Conservation (phyloP, 1,140 invertebrate genomes). For the Vollenhovia emeryi region DNA sequence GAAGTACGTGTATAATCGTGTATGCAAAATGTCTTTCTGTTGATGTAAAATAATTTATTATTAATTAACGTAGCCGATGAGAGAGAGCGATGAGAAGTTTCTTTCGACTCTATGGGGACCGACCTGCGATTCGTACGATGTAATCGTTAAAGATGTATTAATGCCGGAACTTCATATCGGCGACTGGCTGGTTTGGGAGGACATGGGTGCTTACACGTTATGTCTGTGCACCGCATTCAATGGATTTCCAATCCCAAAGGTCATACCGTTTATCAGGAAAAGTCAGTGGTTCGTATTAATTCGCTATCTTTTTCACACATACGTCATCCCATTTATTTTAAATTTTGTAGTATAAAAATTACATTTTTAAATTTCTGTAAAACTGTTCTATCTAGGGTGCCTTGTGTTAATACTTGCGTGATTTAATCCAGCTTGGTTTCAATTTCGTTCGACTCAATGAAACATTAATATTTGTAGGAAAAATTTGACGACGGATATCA, state of each 20-base stretch:
- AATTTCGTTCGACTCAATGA: background rate
- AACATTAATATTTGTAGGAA: constrained; percentile 42
- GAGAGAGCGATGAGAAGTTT: constrained; percentile 72
- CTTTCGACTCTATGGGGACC: constrained; percentile 88
- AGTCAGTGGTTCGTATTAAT: constrained; percentile 69
- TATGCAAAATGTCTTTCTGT: background rate
- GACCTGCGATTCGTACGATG: constrained; percentile 89
- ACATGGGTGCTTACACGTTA: constrained; percentile 89
- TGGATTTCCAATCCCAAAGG: constrained; percentile 85
- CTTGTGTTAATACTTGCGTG: background rate
- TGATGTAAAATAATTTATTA: background rate
- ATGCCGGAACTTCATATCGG: constrained; percentile 86
- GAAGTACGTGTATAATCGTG: constrained; percentile 6
- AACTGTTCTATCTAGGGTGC: background rate
- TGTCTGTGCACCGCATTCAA: constrained; percentile 86
- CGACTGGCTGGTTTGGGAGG: constrained; percentile 87
- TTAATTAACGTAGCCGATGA: constrained; percentile 42
- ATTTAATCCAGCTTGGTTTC: background rate
- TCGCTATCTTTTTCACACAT: background rate
- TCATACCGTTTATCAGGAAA: constrained; percentile 79
- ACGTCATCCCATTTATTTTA: background rate
- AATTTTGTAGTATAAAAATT: background rate
- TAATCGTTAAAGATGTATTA: constrained; percentile 84
- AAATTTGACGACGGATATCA: background rate
- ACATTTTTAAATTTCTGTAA: background rate